Conservation (phyloP, 2,797 vertebrate genomes). For the Parotocinclus haroldoi region DNA sequence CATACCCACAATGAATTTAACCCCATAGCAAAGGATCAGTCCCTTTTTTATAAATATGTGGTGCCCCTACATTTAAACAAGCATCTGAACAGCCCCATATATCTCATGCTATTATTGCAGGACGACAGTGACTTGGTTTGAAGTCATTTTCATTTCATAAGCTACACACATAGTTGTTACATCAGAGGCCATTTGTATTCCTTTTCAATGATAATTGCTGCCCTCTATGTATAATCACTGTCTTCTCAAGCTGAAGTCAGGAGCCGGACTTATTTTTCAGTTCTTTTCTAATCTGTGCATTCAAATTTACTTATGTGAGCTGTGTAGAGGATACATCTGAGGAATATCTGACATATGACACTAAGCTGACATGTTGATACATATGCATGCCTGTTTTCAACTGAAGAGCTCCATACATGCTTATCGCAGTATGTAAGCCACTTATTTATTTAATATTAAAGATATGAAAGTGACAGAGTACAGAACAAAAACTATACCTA, state of each 20-base stretch:
- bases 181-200: constrained; percentile 35
- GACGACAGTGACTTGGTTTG: constrained; percentile 51
- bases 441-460: too few species aligned
- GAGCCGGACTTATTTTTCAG: constrained; percentile 41
- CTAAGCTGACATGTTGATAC: constrained; percentile 48
- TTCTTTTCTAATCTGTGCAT: constrained; percentile 52
- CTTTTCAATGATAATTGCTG: constrained; percentile 42
- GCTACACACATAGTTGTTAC: constrained; percentile 41
- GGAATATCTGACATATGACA: constrained; percentile 47
- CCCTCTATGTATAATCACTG: constrained; percentile 15
- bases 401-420: constrained; percentile 11
- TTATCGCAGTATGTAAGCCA: neutral
- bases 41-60: too few species aligned
- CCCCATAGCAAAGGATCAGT: too few species aligned
- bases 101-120: constrained; percentile 27
- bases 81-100: too few species aligned
- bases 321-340: neutral
- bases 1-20: too few species aligned
- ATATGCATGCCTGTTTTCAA: constrained; percentile 2
- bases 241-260: constrained; percentile 26
- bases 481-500: too few species aligned
- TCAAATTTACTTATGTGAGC: constrained; percentile 43
- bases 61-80: too few species aligned
- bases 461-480: too few species aligned
- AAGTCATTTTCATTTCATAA: constrained; percentile 56